Evolutionary conservation across 1,140 invertebrate genomes (phyloP), one percentile per base, ranked within the genome.

Genomic region (Forficula auricularia): DNA sequence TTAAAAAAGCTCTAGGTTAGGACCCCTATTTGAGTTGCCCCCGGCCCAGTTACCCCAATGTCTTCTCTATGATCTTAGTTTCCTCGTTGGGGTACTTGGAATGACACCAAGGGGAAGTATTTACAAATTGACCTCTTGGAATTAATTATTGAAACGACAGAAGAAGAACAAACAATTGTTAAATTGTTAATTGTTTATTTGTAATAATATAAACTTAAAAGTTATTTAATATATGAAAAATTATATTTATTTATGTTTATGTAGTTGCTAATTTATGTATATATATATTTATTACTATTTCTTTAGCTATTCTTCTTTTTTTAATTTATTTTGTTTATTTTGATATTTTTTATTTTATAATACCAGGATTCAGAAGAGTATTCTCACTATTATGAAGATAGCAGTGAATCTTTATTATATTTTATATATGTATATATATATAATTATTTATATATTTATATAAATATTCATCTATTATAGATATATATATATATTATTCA

Each of bases 181-280:
- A n/a, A 68, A 73, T 75, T 77, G 22, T 27, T 27, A 6, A 27
- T 27, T 27, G 10, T 6, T 27, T 27, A 6, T 27, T 4, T 27
- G 4, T 27, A 27, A 77, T 77, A 77, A 77, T 77, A 77, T 75
- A 77, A 77, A 77, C 73, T 77, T 78, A 77, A 77, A 77, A 78
- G 77, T 76, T 68, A 69, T 73, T 77, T 75, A 75, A 70, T 73
- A 73, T 75, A 75, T 75, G 71, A 76, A 76, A 75, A 75, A 75
- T 75, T 75, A 73, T 74, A 74, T 65, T 72, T 67, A 71, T 75
- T 75, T 68, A 70, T 73, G 72, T 67, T 72, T 58, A 62, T 64
- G 45, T 54, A 47, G 53, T 52, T 50, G 51, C 48, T 48, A 45
- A 48, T 52, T 50, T 48, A 46, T 43, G 39, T 43, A 12, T 48